Conservation (phyloP, 2,797 vertebrate genomes). For the Selene dorsalis region DNA sequence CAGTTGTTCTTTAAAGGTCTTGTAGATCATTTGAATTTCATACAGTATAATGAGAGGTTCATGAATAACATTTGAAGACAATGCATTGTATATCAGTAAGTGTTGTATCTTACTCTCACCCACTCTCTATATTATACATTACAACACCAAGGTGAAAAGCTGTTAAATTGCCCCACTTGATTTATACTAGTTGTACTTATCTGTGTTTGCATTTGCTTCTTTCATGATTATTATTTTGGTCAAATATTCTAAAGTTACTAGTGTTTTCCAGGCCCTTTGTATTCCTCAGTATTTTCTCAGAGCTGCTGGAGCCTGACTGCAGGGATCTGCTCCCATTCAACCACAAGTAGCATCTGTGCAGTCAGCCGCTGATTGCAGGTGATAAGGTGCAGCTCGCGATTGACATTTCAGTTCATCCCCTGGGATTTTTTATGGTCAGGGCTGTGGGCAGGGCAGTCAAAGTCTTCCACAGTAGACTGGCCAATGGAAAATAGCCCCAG, state of each 20-base stretch:
- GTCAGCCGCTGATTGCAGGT: background rate
- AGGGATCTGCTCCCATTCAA: conserved; percentile 1
- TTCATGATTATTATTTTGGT: background rate
- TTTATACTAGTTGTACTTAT: background rate
- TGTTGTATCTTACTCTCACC: background rate
- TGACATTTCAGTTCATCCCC: conserved; percentile 1
- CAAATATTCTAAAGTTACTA: background rate
- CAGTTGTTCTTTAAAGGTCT: conserved; percentile 32
- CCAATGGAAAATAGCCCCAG: background rate
- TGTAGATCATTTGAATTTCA: conserved; percentile 53
- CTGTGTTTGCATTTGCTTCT: background rate
- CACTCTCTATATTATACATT: background rate
- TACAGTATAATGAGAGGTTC: conserved; percentile 33
- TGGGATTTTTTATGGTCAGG: background rate
- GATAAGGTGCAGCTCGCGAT: background rate
- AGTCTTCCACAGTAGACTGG: background rate
- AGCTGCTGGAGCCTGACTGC: background rate
- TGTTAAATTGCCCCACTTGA: background rate
- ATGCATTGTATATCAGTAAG: background rate
- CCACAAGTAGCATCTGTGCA: background rate
- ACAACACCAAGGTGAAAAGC: background rate
- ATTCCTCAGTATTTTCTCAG: background rate
- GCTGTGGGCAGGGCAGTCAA: background rate
- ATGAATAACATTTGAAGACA: background rate
- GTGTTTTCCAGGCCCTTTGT: background rate